phyloP scores from a whole-genome alignment of 1,140 invertebrate genomes.

The Bombus breviceps region DNA sequence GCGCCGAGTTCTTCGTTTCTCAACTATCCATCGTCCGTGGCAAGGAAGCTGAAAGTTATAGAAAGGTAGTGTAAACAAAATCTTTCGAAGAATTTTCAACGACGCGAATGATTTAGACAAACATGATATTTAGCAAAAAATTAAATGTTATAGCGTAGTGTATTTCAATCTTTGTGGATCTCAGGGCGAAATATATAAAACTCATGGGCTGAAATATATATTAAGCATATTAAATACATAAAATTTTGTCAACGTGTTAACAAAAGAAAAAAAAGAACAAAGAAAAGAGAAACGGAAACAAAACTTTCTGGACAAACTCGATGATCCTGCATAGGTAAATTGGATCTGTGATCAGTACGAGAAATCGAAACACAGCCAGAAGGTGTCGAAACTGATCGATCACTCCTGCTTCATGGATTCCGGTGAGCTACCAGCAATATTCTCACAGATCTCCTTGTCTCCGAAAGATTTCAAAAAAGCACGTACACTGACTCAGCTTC shows the following conservation, averaged over 20 bases:
- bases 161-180: too few species aligned
- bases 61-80: slow-evolving; percentile 63
- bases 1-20: slow-evolving; percentile 88
- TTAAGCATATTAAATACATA: too few species aligned
- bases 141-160: too few species aligned
- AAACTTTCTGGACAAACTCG: neutral
- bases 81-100: neutral
- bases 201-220: too few species aligned
- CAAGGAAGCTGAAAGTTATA: slow-evolving; percentile 81
- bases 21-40: slow-evolving; percentile 85
- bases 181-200: too few species aligned
- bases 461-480: slow-evolving; percentile 80
- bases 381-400: slow-evolving; percentile 70
- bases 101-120: too few species aligned
- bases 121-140: too few species aligned
- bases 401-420: slow-evolving; percentile 40
- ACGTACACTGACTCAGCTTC: slow-evolving; percentile 76
- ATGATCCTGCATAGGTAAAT: slow-evolving; percentile 55
- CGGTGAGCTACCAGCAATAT: slow-evolving; percentile 53
- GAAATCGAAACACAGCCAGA: slow-evolving; percentile 78
- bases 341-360: slow-evolving; percentile 83
- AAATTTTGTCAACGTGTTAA: too few species aligned
- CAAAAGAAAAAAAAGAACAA: neutral
- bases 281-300: neutral
- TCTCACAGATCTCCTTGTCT: slow-evolving; percentile 47